Evolutionary conservation across 2,888 invertebrate species (phyloP).

Genomic region (Conistra vaccinii): DNA sequence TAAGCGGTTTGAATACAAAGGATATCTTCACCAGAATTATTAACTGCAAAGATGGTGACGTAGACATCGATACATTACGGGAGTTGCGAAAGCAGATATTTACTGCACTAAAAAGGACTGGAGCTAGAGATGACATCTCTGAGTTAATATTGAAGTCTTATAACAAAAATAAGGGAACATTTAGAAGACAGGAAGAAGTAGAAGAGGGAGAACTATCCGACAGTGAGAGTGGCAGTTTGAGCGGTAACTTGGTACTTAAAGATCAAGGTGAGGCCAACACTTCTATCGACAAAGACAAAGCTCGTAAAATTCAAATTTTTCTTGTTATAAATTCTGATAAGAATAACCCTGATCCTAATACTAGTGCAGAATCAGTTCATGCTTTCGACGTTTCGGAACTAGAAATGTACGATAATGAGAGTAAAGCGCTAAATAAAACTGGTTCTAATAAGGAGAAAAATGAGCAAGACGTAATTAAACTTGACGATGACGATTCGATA

Average conservation of each 20-base stretch:
- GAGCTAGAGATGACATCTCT: constrained; percentile 85
- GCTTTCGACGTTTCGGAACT: constrained; percentile 74
- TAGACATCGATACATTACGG: constrained; percentile 87
- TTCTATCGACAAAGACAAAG: constrained; percentile 66
- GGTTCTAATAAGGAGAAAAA: constrained; percentile 36
- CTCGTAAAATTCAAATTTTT: constrained; percentile 71
- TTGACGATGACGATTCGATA: constrained; percentile 3
- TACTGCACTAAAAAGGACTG: constrained; percentile 87
- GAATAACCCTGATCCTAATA: constrained; percentile 55
- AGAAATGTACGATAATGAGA: constrained; percentile 73
- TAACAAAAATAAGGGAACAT: constrained; percentile 70
- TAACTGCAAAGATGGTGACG: constrained; percentile 84
- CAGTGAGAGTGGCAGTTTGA: constrained; percentile 86
- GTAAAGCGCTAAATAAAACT: constrained; percentile 11
- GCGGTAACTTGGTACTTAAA: constrained; percentile 80
- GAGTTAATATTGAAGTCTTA: constrained; percentile 87
- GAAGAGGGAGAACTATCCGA: constrained; percentile 88
- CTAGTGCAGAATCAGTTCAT: constrained; percentile 17
- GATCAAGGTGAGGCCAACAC: constrained; percentile 59
- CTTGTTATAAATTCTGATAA: constrained; percentile 72
- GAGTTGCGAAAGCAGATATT: constrained; percentile 87
- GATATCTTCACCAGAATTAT: constrained; percentile 87
- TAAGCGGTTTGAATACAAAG: constrained; percentile 83
- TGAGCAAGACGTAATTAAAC: constrained; percentile 8
- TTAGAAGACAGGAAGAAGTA: constrained; percentile 75